Conservation (phyloP, 2,888 invertebrate species). For the Lasioglossum lativentre region DNA sequence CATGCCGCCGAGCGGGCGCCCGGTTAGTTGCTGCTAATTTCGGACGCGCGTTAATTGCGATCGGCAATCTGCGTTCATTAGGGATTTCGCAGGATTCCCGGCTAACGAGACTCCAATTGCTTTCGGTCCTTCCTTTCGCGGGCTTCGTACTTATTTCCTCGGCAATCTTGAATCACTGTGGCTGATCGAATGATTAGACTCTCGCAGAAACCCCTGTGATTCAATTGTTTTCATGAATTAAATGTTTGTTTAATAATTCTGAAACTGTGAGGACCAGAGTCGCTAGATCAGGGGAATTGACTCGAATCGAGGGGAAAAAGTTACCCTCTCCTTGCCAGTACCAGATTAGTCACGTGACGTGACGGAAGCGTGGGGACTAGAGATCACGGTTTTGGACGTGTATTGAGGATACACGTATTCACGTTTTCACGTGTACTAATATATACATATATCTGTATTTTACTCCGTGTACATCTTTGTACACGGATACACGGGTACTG, state of each 20-base stretch:
- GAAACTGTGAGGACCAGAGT: no score
- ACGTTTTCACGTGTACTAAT: no score
- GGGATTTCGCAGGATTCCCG: not conserved
- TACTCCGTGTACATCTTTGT: no score
- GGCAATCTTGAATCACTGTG: not conserved
- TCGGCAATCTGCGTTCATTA: constrained; percentile 16
- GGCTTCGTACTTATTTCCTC: not conserved
- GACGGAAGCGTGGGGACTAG: no score
- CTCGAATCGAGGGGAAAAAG: no score
- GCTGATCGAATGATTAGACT: not conserved
- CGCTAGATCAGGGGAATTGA: no score
- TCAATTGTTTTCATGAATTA: accelerated
- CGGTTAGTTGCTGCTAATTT: constrained; percentile 36
- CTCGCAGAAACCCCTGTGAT: not conserved
- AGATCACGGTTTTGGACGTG: no score
- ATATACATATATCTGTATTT: no score
- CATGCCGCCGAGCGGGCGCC: not conserved
- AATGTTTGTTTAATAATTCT: not conserved
- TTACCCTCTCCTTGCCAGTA: no score
- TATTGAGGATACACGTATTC: no score
- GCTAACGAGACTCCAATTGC: not conserved
- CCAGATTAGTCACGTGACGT: no score
- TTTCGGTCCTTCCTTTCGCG: not conserved
- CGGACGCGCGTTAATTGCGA: constrained; percentile 52
- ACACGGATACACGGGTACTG: no score